Conservation (phyloP, 64 coral and sea anemone genomes). For the Acropora tenuis region DNA sequence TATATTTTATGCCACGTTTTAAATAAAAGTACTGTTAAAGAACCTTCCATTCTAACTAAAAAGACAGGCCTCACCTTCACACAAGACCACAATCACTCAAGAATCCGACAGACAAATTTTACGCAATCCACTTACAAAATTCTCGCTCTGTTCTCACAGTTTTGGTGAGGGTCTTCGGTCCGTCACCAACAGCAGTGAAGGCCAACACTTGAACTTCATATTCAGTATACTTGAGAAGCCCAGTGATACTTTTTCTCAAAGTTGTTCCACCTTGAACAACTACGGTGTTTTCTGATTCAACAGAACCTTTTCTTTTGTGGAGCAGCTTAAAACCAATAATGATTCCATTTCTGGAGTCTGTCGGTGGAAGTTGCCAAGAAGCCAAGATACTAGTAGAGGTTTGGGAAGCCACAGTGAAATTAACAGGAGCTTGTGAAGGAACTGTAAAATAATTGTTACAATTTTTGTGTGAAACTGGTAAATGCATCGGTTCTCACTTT, state of each 20-base stretch:
- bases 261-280: not conserved
- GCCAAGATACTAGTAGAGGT: not conserved
- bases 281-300: not conserved
- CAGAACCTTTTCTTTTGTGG: not conserved
- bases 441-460: too few relatives aligned
- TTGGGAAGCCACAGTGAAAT: not conserved
- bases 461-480: too few relatives aligned
- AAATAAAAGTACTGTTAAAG: too few relatives aligned
- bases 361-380: conserved; percentile 16
- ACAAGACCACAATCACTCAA: too few relatives aligned
- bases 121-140: too few relatives aligned
- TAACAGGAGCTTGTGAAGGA: not conserved
- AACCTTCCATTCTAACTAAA: too few relatives aligned
- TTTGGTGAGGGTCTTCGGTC: not conserved
- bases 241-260: not conserved
- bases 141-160: not conserved
- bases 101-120: too few relatives aligned
- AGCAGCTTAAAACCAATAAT: not conserved
- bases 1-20: too few relatives aligned
- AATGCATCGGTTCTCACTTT: too few relatives aligned
- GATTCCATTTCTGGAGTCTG: not conserved
- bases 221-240: not conserved
- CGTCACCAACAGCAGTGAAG: not conserved
- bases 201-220: conserved; percentile 40
- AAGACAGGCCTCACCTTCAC: too few relatives aligned